Evolutionary conservation across 1,140 invertebrate species (phyloP).

Genomic region (Trypoxylus dichotomus): DNA sequence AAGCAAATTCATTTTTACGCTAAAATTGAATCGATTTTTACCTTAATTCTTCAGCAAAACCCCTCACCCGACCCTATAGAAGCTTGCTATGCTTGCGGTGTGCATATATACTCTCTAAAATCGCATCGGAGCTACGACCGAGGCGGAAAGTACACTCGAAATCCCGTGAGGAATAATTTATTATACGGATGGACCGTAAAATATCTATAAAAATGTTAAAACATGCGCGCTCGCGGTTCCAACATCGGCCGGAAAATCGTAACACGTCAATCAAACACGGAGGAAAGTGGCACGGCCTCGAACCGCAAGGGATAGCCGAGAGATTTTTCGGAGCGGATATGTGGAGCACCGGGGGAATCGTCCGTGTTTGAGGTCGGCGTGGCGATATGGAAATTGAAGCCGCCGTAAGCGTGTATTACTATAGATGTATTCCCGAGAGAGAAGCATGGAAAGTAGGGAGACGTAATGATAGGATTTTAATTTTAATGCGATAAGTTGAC

Average conservation of each 20-base stretch:
- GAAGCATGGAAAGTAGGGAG: too few relatives aligned
- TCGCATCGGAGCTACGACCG: background rate
- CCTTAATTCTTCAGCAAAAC: too few relatives aligned
- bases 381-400: too few relatives aligned
- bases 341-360: background rate
- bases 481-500: too few relatives aligned
- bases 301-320: background rate
- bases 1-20: too few relatives aligned
- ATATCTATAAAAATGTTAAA: conserved; percentile 8
- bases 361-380: too few relatives aligned
- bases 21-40: too few relatives aligned
- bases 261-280: background rate
- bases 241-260: conserved; percentile 5
- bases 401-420: too few relatives aligned
- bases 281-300: background rate
- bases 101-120: background rate
- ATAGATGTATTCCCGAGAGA: too few relatives aligned
- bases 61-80: too few relatives aligned
- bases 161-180: background rate
- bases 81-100: background rate
- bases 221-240: background rate
- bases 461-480: too few relatives aligned
- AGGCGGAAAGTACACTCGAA: background rate
- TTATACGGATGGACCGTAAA: conserved; percentile 2
- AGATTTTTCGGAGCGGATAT: background rate